Percentiles rank a stretch among this genome's conserved stretches.
Conservation (phyloP, 53 echinoderm and acorn worm genomes). For the Arbacia lixula region DNA sequence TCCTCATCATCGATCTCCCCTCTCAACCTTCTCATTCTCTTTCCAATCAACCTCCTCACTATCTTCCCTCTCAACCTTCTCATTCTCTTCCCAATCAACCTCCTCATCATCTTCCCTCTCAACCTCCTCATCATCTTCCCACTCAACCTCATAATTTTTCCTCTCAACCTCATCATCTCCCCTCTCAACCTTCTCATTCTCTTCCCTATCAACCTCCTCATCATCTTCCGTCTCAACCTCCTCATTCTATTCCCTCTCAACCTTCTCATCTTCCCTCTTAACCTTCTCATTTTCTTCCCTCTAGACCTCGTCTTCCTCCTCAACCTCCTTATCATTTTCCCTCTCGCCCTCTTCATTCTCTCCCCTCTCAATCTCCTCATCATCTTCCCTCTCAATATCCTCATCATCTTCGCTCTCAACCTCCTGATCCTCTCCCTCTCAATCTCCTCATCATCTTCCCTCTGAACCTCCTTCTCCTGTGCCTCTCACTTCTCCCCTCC, state of each 20-base stretch:
- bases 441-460: neutral
- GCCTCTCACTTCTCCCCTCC: neutral
- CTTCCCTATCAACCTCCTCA: slow-evolving; percentile 2
- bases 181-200: neutral
- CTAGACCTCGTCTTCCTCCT: neutral
- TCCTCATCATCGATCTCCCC: neutral
- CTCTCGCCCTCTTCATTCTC: neutral
- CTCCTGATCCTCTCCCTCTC: neutral
- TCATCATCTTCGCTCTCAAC: neutral
- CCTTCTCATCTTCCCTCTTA: neutral
- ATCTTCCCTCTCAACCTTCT: neutral
- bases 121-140: slow-evolving; percentile 5
- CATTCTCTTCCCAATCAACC: neutral
- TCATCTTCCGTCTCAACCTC: neutral
- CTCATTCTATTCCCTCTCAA: neutral
- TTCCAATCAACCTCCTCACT: neutral
- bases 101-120: neutral
- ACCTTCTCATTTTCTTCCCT: neutral
- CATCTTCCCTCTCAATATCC: neutral
- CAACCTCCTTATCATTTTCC: slow-evolving; percentile 8
- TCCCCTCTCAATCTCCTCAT: neutral
- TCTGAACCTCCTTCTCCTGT: neutral
- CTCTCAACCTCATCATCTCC: neutral
- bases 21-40: neutral
- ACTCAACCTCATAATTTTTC: neutral